Evolutionary conservation across 2,888 invertebrate species (phyloP).

Genomic region (Stenotaenia linearis): DNA sequence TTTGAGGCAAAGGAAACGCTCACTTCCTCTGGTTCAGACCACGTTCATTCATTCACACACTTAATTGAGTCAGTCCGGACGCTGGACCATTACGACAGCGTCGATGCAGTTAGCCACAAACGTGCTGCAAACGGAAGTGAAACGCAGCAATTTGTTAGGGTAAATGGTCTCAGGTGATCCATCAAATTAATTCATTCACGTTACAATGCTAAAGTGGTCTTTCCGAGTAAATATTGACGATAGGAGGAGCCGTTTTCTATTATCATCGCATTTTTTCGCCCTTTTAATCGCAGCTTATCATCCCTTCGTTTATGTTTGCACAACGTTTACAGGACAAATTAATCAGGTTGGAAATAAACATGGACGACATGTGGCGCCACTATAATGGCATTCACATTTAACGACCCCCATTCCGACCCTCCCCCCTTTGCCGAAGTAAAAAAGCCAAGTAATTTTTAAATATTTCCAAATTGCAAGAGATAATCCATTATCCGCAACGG

Average conservation of each 20-base stretch:
- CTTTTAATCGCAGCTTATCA: neutral
- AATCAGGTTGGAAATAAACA: constrained; percentile 5
- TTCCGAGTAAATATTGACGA: neutral
- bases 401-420: neutral
- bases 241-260: neutral
- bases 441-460: neutral
- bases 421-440: neutral
- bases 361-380: neutral
- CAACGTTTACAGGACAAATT: constrained; percentile 1
- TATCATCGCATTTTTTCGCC: neutral
- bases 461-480: neutral
- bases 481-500: neutral
- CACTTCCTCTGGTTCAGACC: constrained; percentile 7
- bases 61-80: constrained; percentile 26
- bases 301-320: neutral
- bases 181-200: neutral
- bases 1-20: constrained; percentile 5
- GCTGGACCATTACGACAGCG: neutral
- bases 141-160: constrained; percentile 5
- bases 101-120: neutral
- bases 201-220: neutral
- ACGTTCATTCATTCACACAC: constrained; percentile 17
- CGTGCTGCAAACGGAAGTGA: neutral
- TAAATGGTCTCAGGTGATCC: constrained; percentile 19
- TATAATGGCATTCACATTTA: neutral